A percentile compares a stretch with the other conserved stretches of the same genome.
Evolutionary conservation across 2,113 vertebrate genomes (phyloP).

Genomic region (Ammospiza nelsoni): DNA sequence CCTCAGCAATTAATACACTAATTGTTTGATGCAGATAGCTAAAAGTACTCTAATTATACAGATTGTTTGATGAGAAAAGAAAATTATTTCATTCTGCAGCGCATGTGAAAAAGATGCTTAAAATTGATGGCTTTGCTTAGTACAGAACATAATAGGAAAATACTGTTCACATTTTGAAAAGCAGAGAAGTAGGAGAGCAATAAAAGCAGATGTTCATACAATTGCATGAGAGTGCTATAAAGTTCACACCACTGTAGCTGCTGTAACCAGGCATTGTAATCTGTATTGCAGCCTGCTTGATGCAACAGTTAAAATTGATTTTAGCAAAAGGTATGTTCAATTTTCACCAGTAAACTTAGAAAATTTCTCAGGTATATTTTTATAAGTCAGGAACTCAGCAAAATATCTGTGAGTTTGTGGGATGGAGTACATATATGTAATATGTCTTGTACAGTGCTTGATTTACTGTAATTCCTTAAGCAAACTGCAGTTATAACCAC

Average conservation of each 20-base stretch:
- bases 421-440: not conserved
- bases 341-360: not conserved
- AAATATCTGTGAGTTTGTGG: not conserved
- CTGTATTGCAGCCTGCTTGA: not conserved
- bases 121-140: slow-evolving; percentile 52
- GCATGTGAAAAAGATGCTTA: slow-evolving; percentile 44
- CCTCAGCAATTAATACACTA: slow-evolving; percentile 70
- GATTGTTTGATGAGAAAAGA: slow-evolving; percentile 71
- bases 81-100: slow-evolving; percentile 65
- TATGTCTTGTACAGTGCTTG: not conserved
- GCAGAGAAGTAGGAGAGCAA: slow-evolving; percentile 36
- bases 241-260: not conserved
- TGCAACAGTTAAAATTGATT: not conserved
- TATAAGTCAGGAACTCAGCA: not conserved
- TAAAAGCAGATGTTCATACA: slow-evolving; percentile 70
- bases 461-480: not conserved
- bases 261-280: not conserved
- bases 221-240: not conserved
- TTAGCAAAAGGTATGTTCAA: not conserved
- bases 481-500: not conserved
- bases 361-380: not conserved
- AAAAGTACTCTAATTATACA: slow-evolving; percentile 65
- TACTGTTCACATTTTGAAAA: slow-evolving; percentile 59
- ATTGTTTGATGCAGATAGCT: slow-evolving; percentile 65
- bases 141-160: slow-evolving; percentile 54